A percentile compares a stretch with the other conserved stretches of the same genome.
Conservation (phyloP, 2,888 invertebrate genomes). For the Panzeria rudis region DNA sequence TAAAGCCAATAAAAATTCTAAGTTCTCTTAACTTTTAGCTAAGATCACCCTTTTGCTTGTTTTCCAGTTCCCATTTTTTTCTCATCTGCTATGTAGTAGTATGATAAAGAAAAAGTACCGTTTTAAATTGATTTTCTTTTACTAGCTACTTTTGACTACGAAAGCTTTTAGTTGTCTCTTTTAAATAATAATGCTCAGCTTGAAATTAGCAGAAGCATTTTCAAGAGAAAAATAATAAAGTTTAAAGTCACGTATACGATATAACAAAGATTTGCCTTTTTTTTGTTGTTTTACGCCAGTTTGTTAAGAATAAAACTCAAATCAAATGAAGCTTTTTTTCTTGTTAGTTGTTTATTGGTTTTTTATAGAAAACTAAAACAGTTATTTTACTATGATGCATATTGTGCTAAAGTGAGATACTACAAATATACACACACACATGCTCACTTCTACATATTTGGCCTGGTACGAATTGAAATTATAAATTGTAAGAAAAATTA, state of each 20-base stretch:
- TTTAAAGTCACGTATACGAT: slow-evolving; percentile 46
- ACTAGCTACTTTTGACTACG: background rate
- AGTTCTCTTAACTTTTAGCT: background rate
- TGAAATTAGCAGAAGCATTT: background rate
- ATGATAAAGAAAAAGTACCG: slow-evolving; percentile 24
- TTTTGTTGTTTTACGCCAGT: background rate
- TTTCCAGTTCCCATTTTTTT: background rate
- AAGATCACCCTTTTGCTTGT: background rate
- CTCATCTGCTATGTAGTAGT: background rate
- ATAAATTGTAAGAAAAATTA: slow-evolving; percentile 45
- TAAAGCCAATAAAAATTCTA: background rate
- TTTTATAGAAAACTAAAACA: slow-evolving; percentile 41
- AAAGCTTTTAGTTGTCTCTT: slow-evolving; percentile 36
- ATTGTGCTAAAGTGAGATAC: slow-evolving; percentile 13
- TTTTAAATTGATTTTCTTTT: slow-evolving; percentile 42
- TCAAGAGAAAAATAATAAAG: background rate
- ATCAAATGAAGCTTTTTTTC: slow-evolving; percentile 41
- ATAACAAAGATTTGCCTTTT: background rate
- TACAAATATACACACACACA: background rate
- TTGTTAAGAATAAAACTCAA: slow-evolving; percentile 52
- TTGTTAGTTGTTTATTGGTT: background rate
- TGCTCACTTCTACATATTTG: background rate
- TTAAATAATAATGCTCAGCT: background rate
- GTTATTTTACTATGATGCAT: slow-evolving; percentile 60
- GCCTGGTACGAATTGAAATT: slow-evolving; percentile 24